Percentiles rank a stretch among this genome's conserved stretches.
Conservation (phyloP, 2,113 vertebrate species). For the Cephalopterus ornatus region DNA sequence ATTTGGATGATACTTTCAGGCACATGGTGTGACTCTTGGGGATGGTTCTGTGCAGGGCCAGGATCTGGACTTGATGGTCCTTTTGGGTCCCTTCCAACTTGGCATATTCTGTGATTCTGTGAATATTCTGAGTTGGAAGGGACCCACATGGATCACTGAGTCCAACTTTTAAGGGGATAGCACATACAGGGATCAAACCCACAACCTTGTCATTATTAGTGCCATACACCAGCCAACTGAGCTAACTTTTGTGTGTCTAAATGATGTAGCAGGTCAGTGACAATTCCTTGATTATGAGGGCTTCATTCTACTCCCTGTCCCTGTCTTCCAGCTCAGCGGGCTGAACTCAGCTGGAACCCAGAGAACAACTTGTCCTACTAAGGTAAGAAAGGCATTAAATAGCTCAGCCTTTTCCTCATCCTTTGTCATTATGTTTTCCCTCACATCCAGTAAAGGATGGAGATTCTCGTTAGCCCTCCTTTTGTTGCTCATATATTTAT, state of each 20-base stretch:
- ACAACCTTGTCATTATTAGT: background rate
- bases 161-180: background rate
- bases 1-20: background rate
- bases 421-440: background rate
- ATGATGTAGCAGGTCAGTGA: background rate
- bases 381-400: background rate
- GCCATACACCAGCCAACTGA: background rate
- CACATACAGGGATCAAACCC: background rate
- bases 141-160: background rate
- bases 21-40: background rate
- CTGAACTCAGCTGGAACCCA: background rate
- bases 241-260: background rate
- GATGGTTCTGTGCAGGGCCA: background rate
- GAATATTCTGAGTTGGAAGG: background rate
- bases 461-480: background rate
- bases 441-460: background rate
- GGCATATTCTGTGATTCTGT: background rate
- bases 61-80: background rate
- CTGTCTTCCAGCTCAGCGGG: background rate
- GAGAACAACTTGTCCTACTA: background rate
- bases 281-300: background rate
- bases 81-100: background rate
- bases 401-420: background rate
- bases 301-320: background rate
- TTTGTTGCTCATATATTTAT: background rate